Percentiles rank a stretch among this genome's conserved stretches.
These are phyloP conservation scores for Chunga burmeisteri DNA, from an alignment of 2,113 vertebrate species.

Conservation along the genomic window DNA sequence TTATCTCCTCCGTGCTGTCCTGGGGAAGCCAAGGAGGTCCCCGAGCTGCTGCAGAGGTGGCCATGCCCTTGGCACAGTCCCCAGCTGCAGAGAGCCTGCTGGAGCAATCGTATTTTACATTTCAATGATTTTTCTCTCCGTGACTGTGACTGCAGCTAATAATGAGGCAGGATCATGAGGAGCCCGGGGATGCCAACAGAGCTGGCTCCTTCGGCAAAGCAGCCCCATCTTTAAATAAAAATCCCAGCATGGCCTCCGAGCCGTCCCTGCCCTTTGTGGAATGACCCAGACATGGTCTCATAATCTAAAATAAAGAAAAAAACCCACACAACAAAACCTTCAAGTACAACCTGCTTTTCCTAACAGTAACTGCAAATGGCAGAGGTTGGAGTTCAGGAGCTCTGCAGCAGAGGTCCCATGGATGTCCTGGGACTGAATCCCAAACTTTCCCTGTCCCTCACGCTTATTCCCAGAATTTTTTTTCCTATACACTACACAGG, in stretches of 20 bases:
- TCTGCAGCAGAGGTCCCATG: not conserved
- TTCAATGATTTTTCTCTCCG: not conserved
- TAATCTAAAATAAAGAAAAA: not conserved
- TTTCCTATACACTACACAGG: not conserved
- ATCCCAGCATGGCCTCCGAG: rapidly evolving
- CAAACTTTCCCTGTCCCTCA: not conserved
- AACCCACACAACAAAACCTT: not conserved
- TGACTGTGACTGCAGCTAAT: not conserved
- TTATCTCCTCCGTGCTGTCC: rapidly evolving
- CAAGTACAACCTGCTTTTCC: not conserved
- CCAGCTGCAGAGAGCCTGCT: not conserved
- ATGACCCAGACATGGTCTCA: not conserved
- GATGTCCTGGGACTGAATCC: not conserved
- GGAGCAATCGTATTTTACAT: not conserved
- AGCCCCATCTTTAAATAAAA: not conserved
- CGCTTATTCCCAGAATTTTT: not conserved
- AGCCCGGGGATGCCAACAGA: rapidly evolving
- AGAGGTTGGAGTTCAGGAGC: not conserved
- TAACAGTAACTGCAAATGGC: not conserved
- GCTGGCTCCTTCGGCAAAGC: rapidly evolving
- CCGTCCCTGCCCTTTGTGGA: not conserved
- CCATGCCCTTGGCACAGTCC: not conserved
- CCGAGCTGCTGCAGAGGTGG: not conserved
- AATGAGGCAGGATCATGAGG: not conserved
- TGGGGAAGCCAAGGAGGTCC: not conserved